Evolutionary conservation across 2,888 invertebrate genomes (phyloP).

Genomic region (Lutraria lutraria): DNA sequence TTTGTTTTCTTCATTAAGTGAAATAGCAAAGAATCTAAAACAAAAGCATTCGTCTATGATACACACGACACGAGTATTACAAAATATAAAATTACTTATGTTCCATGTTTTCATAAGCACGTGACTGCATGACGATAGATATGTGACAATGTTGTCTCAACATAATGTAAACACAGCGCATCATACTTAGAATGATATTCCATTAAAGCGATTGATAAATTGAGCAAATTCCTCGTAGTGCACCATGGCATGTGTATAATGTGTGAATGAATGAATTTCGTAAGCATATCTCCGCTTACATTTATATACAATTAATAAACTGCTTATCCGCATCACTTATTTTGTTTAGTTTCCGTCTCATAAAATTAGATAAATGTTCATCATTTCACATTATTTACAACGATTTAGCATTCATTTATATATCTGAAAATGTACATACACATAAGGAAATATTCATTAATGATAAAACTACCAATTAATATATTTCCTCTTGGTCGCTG

Average conservation of each 20-base stretch:
- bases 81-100: neutral
- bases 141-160: neutral
- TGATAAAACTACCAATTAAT: too few species aligned
- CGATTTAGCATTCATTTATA: neutral
- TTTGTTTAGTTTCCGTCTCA: neutral
- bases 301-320: conserved; percentile 20
- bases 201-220: neutral
- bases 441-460: too few species aligned
- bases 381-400: neutral
- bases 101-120: neutral
- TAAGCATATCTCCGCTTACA: neutral
- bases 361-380: neutral
- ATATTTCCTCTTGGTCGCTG: too few species aligned
- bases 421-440: neutral
- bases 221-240: neutral
- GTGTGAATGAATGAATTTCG: conserved; percentile 19
- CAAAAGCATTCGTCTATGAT: too few species aligned
- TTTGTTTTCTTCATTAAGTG: too few species aligned
- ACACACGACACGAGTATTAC: neutral
- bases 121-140: neutral
- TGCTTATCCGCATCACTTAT: conserved; percentile 7
- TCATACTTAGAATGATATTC: neutral
- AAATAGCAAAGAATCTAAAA: too few species aligned
- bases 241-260: conserved; percentile 9
- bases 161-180: neutral